A percentile compares a stretch with the other conserved stretches of the same genome.
Evolutionary conservation across 1,140 invertebrate genomes (phyloP).

Genomic region (Panulirus ornatus): DNA sequence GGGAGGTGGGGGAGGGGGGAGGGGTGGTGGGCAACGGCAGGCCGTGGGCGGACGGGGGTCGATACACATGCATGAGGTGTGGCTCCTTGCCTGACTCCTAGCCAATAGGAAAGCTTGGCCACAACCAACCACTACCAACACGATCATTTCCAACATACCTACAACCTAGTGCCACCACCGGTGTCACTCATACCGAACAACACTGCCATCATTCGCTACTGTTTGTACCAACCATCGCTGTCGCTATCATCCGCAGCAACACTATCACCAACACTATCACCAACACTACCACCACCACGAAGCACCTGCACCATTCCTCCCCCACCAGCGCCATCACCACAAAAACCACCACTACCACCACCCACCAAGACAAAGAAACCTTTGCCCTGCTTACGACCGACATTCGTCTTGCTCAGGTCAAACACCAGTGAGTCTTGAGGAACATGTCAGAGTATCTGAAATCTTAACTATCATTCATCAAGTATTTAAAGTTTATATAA

Average conservation of each 20-base stretch:
- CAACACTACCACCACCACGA: neutral
- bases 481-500: no score
- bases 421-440: no score
- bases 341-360: neutral
- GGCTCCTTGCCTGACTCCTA: slow-evolving; percentile 19
- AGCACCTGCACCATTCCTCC: neutral
- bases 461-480: no score
- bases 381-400: no score
- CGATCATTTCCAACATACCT: neutral
- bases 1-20: neutral
- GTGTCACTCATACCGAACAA: neutral
- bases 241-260: neutral
- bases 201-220: neutral
- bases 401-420: no score
- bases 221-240: neutral
- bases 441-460: no score
- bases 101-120: neutral
- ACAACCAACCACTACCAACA: neutral
- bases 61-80: neutral
- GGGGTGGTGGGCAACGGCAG: neutral
- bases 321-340: neutral
- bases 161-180: neutral
- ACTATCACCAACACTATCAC: neutral
- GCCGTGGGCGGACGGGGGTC: neutral
- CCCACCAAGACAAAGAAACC: no score